Base-by-base conservation (phyloP, 2,797 vertebrate species). In the Acanthurus lineatus region DNA sequence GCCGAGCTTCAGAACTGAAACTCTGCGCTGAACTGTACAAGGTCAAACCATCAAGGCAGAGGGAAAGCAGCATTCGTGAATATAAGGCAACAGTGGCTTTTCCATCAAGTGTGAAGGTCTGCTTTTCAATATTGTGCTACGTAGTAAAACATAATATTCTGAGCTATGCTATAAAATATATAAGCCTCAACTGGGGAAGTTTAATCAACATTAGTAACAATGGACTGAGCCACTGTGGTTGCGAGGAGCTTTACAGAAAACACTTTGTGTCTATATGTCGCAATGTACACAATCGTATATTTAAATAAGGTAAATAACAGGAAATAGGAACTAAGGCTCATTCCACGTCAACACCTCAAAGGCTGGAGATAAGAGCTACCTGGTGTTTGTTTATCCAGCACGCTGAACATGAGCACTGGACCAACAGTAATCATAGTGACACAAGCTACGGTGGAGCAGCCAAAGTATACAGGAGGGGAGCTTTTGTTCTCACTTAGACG, bases 301-400 rank as follows among this genome's bases (percentile, higher is more conserved):
- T 38, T 59, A 76, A 70, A 71, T 44, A 75, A 74, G 83, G 66
- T 57, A 76, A 83, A 86, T 56, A 84, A 56, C 83, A 86, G 89
- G 86, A 90, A 89, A 54, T 54, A 87, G 87, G 91, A 91, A 83
- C 69, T 71, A 38, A 72, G 79, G 76, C 85, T 91, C 87, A 86
- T 84, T 93, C 84, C 88, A 86, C 88, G 80, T 73, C 74, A 89
- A 86, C 89, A 90, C 82, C 76, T 91, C 61, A 66, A 60, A 84
- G 52, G 14, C 56, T 16, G 49, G 48, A 1, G 12, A 77, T 66
- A 74, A 79, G 65, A 54, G 57, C 61, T 9, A 64, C 40, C 60
- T 65, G 35, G 51, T 87, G 73, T 92, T 77, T 91, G 88, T 62
- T 80, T 45, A 49, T 81, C 10, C 63, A 61, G 28, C 28, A 5